phyloP scores from a whole-genome alignment of 2,113 vertebrate genomes.

The Otocyon megalotis region DNA sequence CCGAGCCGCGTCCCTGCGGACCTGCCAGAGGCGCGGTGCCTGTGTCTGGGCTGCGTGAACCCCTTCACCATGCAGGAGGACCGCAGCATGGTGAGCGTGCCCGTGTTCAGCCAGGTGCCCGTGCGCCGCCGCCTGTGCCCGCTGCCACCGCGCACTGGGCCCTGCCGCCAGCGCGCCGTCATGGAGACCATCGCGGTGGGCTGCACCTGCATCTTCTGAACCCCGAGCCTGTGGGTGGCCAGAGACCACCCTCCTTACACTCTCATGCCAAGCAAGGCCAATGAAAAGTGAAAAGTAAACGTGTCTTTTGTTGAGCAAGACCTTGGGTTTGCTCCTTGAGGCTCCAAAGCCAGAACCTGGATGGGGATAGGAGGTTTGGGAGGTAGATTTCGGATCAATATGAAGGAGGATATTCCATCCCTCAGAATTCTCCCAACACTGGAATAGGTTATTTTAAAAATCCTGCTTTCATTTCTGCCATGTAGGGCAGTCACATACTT shows the following conservation, averaged over 20 bases:
- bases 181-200: conserved; percentile 94
- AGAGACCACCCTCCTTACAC: background rate
- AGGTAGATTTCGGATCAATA: background rate
- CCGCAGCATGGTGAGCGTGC: conserved; percentile 91
- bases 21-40: conserved; percentile 90
- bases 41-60: conserved; percentile 92
- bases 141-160: background rate
- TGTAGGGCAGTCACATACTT: background rate
- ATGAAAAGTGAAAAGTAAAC: conserved; percentile 42
- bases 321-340: conserved; percentile 46
- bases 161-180: conserved; percentile 78
- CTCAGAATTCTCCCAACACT: background rate
- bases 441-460: background rate
- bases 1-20: conserved; percentile 88
- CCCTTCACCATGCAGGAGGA: conserved; percentile 94
- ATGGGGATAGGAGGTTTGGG: background rate
- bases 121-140: conserved; percentile 90
- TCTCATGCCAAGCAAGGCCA: background rate
- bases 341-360: background rate
- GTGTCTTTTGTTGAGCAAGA: conserved; percentile 55
- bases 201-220: conserved; percentile 93
- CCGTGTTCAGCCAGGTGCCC: conserved; percentile 92
- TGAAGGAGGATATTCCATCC: background rate
- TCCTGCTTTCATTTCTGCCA: background rate
- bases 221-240: background rate